Conservation (phyloP, 2,797 vertebrate genomes). For the Gadopsis bispinosus region DNA sequence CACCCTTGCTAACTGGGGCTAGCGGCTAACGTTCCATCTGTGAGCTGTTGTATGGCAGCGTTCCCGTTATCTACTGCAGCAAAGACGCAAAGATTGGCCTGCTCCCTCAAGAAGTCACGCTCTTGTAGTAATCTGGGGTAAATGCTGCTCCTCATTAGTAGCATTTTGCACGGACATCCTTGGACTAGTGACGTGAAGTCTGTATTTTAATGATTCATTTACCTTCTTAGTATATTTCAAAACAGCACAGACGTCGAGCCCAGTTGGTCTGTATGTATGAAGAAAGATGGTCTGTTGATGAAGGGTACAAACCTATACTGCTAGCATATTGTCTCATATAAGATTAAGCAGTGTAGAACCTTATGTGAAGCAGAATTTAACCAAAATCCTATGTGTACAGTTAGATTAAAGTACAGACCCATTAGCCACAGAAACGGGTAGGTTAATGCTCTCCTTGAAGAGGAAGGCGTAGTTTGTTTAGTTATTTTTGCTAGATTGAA, state of each 20-base stretch:
- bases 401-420: not conserved
- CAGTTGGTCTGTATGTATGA: not conserved
- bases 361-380: not conserved
- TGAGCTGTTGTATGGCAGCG: slow-evolving; percentile 6
- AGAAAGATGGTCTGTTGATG: slow-evolving; percentile 9
- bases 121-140: not conserved
- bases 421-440: not conserved
- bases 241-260: not conserved
- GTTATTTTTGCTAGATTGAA: not conserved
- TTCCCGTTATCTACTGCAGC: slow-evolving; percentile 11
- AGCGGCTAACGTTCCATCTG: slow-evolving; percentile 55
- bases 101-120: not conserved
- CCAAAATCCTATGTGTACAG: not conserved
- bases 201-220: not conserved
- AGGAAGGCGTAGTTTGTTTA: not conserved
- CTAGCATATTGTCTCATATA: not conserved
- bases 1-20: slow-evolving; percentile 57
- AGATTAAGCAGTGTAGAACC: not conserved
- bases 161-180: not conserved
- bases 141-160: not conserved
- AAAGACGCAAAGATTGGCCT: not conserved
- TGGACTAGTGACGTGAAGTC: not conserved
- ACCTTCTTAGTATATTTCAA: not conserved
- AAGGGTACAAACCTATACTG: not conserved
- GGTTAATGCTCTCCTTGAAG: not conserved